Evolutionary conservation across 2,888 invertebrate species (phyloP).

Genomic region (Perizoma affinitatum): DNA sequence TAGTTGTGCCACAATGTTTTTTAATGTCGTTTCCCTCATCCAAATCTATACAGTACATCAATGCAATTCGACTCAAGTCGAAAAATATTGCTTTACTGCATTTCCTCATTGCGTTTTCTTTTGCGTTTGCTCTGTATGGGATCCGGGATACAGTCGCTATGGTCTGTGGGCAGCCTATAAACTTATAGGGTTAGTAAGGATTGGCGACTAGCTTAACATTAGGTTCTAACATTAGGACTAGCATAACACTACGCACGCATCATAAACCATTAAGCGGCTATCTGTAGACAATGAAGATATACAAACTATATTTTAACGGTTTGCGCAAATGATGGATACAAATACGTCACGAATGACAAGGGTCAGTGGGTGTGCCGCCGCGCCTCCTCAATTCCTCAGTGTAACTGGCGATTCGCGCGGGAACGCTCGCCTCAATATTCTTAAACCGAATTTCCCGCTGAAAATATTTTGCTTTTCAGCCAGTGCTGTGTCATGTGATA

Average conservation of each 20-base stretch:
- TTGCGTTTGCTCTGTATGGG: too few species aligned
- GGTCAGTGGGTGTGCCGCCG: slow-evolving; percentile 57
- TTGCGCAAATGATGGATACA: slow-evolving; percentile 38
- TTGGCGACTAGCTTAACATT: too few species aligned
- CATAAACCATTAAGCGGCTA: slow-evolving; percentile 28
- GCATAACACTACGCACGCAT: not conserved
- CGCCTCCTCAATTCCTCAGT: slow-evolving; percentile 67
- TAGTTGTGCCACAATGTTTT: slow-evolving; percentile 7
- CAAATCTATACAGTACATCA: not conserved
- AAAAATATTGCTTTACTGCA: not conserved
- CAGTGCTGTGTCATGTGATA: slow-evolving; percentile 38
- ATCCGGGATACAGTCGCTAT: too few species aligned
- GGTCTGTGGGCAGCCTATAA: too few species aligned
- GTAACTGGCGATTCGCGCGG: slow-evolving; percentile 42
- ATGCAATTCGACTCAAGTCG: not conserved
- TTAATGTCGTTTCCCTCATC: slow-evolving; percentile 13
- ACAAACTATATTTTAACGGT: slow-evolving; percentile 34
- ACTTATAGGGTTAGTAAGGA: too few species aligned
- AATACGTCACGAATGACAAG: slow-evolving; percentile 54
- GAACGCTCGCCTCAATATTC: slow-evolving; percentile 46
- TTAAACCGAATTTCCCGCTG: slow-evolving; percentile 43
- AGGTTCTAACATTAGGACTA: slow-evolving; percentile 22
- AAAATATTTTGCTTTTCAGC: slow-evolving; percentile 32
- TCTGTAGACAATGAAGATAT: slow-evolving; percentile 38
- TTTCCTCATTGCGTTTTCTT: too few species aligned